phyloP scores from a whole-genome alignment of 2,888 invertebrate species.

The Synanthedon vespiformis region DNA sequence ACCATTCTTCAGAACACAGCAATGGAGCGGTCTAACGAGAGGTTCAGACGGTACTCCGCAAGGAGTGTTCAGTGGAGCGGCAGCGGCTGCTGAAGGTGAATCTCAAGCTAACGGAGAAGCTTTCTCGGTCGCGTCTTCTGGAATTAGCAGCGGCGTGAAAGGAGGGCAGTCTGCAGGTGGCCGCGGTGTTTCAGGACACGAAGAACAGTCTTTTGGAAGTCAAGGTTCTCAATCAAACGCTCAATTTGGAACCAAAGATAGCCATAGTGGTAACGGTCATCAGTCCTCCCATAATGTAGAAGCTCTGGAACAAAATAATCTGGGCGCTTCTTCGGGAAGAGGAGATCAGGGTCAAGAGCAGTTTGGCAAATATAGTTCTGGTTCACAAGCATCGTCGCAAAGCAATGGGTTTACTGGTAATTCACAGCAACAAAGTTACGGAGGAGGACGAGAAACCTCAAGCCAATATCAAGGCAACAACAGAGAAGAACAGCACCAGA shows the following conservation, averaged over 20 bases:
- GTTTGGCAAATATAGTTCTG: not conserved
- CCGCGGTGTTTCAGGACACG: not conserved
- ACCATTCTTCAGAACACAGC: constrained; percentile 27
- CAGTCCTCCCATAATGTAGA: constrained; percentile 1
- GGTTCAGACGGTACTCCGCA: constrained; percentile 22
- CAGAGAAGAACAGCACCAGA: not conserved
- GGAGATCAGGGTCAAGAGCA: constrained; percentile 4
- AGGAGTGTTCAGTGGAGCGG: constrained; percentile 38
- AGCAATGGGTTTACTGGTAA: constrained; percentile 5
- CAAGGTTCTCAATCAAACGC: not conserved
- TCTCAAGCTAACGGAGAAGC: constrained; percentile 25
- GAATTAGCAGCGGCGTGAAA: constrained; percentile 7
- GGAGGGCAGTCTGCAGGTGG: constrained; percentile 2
- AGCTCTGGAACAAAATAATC: constrained; percentile 1
- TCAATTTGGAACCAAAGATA: not conserved
- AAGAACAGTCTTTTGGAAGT: not conserved
- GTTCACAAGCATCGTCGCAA: not conserved
- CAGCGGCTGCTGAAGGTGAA: constrained; percentile 24
- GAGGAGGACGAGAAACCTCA: not conserved
- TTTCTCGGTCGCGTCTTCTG: constrained; percentile 23
- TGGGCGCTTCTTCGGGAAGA: constrained; percentile 2
- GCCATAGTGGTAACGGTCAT: constrained; percentile 1
- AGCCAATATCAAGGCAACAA: not conserved
- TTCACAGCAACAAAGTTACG: constrained; percentile 6
- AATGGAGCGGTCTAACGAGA: constrained; percentile 39